Conservation (phyloP, 2,797 vertebrate genomes). For the Benthosema pterotum region DNA sequence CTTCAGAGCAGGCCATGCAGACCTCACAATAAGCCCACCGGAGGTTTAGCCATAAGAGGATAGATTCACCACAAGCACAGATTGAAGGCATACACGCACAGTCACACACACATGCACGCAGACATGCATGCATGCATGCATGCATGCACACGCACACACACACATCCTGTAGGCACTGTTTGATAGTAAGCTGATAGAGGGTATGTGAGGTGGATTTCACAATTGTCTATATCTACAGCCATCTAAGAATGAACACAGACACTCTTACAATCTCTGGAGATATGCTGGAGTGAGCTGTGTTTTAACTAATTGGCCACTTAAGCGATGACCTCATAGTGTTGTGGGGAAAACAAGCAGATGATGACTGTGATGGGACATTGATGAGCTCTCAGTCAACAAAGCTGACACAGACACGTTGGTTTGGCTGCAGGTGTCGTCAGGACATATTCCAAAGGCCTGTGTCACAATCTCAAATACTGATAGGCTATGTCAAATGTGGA, state of each 20-base stretch:
- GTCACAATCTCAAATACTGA: background rate
- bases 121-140: conserved; percentile 4
- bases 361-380: conserved; percentile 42
- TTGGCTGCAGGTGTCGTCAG: conserved; percentile 43
- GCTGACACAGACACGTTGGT: conserved; percentile 20
- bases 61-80: no score
- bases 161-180: conserved; percentile 18
- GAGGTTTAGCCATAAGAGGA: conserved; percentile 27
- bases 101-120: conserved; percentile 7
- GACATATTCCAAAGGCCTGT: conserved; percentile 11
- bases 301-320: conserved; percentile 60
- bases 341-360: conserved; percentile 56
- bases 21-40: conserved; percentile 56
- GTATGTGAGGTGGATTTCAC: conserved; percentile 10
- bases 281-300: conserved; percentile 34
- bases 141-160: conserved; percentile 5
- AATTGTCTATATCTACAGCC: conserved; percentile 30
- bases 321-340: conserved; percentile 61
- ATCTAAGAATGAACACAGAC: conserved; percentile 17
- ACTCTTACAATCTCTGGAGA: conserved; percentile 39
- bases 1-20: conserved; percentile 23
- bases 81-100: no score
- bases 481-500: conserved; percentile 32
- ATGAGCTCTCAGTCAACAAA: conserved; percentile 38
- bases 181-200: conserved; percentile 11